Evolutionary conservation across 2,888 invertebrate genomes (phyloP), one percentile per base, ranked within the genome.

Genomic region (Octonoba sinensis): DNA sequence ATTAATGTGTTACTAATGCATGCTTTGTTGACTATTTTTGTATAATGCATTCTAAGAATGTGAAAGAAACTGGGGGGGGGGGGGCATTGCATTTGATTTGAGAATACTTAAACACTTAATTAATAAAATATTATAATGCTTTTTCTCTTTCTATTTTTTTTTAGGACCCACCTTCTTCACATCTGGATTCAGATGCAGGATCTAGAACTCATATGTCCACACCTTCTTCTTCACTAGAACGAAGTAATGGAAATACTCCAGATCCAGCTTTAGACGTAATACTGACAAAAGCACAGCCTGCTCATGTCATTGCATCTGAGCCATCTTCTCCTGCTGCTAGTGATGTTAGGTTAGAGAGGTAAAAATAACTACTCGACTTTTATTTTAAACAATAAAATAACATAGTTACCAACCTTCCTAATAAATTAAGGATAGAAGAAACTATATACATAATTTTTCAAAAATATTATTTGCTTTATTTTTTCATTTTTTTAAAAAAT

Each of bases 241-340:
- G 85, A 46, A 84, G 78, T 76, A 60, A 70, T 59, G 72, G 75
- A 47, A 82, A 77, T 27, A 82, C 81, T 20, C 84, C 81, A 3
- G 77, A 84, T 59, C 82, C 78, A 16, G 74, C 69, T 20, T 57
- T 72, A 46, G 79, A 70, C 47, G 86, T 87, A 27, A 86, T 87
- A 56, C 86, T 87, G 62, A 86, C 87, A 16, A 91, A 91, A 88
- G 93, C 92, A 0, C 89, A 92, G 81, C 93, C 92, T 6, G 92
- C 91, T 13, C 92, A 92, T 6, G 92, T 92, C 57, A 92, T 91
- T 84, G 92, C 92, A 1, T 84, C 86, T n/a, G 82, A 92, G 91
- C 85, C 90, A 92, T 82, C 84, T 3, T 83, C 15, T 91, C 91
- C 27, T 86, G 87, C 77, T 91, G 91, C 87, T 89, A 88, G 77